Percentiles rank a stretch among this genome's conserved stretches.
phyloP scores from a whole-genome alignment of 2,888 invertebrate species.

The Hanleya hanleyi region DNA sequence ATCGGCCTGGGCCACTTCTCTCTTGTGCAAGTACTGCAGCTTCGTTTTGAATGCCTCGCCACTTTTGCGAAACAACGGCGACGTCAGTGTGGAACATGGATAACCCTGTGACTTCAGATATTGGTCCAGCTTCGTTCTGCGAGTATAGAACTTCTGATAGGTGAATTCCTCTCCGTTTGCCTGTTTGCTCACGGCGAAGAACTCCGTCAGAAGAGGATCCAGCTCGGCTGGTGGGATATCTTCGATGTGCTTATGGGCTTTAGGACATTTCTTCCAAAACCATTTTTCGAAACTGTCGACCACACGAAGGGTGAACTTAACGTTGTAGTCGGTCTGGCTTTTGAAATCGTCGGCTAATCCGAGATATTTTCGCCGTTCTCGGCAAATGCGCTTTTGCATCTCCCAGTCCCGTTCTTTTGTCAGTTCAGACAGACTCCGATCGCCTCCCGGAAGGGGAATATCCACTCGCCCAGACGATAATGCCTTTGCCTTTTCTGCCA shows the following conservation, averaged over 20 bases:
- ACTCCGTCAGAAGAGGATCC: neutral
- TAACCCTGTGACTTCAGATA: neutral
- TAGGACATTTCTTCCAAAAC: neutral
- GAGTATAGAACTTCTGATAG: neutral
- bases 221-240: neutral
- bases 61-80: neutral
- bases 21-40: no score
- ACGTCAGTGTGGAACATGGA: neutral
- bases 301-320: neutral
- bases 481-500: no score
- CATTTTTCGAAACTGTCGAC: neutral
- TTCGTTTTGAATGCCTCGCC: neutral
- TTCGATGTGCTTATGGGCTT: neutral
- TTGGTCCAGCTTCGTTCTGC: neutral
- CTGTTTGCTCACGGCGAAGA: neutral
- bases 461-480: no score
- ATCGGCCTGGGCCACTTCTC: no score
- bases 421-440: no score
- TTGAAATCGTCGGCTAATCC: no score
- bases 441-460: no score
- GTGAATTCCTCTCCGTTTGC: neutral
- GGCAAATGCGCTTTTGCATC: no score
- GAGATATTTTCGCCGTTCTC: no score
- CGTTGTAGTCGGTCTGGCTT: neutral
- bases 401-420: no score